A percentile compares a stretch with the other conserved stretches of the same genome.
phyloP scores from a whole-genome alignment of 2,888 invertebrate genomes.

The Nomada flava region DNA sequence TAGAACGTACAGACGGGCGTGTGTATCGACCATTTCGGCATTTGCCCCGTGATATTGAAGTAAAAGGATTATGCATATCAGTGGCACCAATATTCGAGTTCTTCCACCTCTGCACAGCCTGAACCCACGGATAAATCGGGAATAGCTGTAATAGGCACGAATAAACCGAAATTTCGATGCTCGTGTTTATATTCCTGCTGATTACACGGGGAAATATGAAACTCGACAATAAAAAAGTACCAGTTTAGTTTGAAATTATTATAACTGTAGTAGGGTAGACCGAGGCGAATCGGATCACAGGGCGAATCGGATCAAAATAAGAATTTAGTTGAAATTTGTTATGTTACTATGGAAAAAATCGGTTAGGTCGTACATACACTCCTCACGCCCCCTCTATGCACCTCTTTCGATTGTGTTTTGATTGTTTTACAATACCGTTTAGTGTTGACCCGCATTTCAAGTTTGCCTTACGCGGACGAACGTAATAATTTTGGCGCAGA shows the following conservation, averaged over 20 bases:
- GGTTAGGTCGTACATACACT: too few species aligned
- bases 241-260: not conserved
- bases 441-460: too few species aligned
- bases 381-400: too few species aligned
- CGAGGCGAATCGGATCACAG: too few species aligned
- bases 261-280: too few species aligned
- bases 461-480: too few species aligned
- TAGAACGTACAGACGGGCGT: not conserved
- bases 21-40: slow-evolving; percentile 30
- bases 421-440: too few species aligned
- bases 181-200: not conserved
- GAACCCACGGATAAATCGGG: slow-evolving; percentile 2
- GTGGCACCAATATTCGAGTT: slow-evolving; percentile 32
- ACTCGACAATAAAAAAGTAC: not conserved
- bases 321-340: too few species aligned
- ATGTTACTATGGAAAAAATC: too few species aligned
- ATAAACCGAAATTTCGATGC: slow-evolving; percentile 3
- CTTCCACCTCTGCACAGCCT: not conserved
- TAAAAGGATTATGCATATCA: slow-evolving; percentile 51
- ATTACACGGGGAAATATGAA: slow-evolving; percentile 1
- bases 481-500: too few species aligned
- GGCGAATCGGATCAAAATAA: too few species aligned
- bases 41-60: slow-evolving; percentile 20
- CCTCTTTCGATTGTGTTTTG: too few species aligned
- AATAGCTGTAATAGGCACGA: slow-evolving; percentile 16